These are phyloP conservation scores for Apis laboriosa DNA, from an alignment of 1,140 invertebrate species.

Conservation along the genomic window DNA sequence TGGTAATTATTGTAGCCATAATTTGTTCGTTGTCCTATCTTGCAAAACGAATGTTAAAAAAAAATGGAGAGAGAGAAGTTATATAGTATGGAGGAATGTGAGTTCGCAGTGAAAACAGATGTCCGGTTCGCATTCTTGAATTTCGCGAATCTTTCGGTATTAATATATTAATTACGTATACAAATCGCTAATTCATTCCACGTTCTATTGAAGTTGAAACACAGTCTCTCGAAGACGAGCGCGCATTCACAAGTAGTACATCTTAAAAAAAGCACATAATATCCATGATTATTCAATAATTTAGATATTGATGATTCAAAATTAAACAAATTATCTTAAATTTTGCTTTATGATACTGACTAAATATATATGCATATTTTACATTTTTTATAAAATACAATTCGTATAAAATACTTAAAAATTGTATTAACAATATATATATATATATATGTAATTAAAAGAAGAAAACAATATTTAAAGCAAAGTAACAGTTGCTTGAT, in stretches of 20 bases:
- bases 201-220: conserved; percentile 25
- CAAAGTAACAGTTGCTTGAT: background rate
- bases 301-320: background rate
- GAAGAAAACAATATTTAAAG: too few species aligned
- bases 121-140: conserved; percentile 35
- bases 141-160: conserved; percentile 37
- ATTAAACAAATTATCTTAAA: background rate
- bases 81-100: conserved; percentile 18
- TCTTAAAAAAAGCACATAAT: conserved; percentile 34
- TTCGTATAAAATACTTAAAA: too few species aligned
- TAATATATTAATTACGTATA: conserved; percentile 22
- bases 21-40: conserved; percentile 38
- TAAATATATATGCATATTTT: too few species aligned
- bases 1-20: conserved; percentile 17
- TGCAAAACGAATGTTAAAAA: conserved; percentile 18
- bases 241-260: conserved; percentile 27
- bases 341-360: background rate
- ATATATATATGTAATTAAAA: too few species aligned
- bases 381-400: too few species aligned
- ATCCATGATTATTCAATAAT: background rate
- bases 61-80: background rate
- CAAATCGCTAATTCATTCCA: conserved; percentile 34
- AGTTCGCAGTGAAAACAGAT: conserved; percentile 34
- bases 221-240: conserved; percentile 13
- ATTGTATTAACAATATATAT: too few species aligned